Base-by-base conservation (phyloP, 2,888 invertebrate genomes). In the Agrotis ipsilon region DNA sequence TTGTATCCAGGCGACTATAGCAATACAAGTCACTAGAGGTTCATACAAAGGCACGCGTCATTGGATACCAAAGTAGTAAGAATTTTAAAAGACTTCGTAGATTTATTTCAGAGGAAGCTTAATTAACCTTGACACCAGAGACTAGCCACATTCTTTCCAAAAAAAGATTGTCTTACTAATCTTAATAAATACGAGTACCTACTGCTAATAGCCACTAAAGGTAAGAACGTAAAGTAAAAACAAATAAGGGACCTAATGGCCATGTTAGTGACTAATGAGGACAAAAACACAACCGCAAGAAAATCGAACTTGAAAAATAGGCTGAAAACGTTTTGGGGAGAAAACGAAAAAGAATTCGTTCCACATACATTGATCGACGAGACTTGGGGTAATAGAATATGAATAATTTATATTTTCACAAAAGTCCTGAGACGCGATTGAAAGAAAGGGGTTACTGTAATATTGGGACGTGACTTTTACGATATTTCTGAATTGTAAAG, bases 371-470 rank as follows among this genome's bases (percentile, higher is more conserved):
- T 66, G 80, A 78, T 76, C 72, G 57, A 24, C 55, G 58, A 32
- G 64, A 60, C 76, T 72, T 14, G 43, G 58, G 58, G 61, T 80
- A 77, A 81, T 80, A 60, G 81, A 72, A 78, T 82, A 81, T 84
- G 83, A 84, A 83, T 84, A 80, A 83, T 83, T 80, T 78, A 84
- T 82, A 75, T 83, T 73, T 74, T 69, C 74, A 63, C 80, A 78
- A 80, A 83, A 78, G 75, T 75, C 58, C 58, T 49, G 68, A 74
- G 75, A 68, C 64, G 62, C 78, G 75, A 84, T 84, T 82, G 80
- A 72, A 80, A 72, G 70, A 75, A 83, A 83, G 78, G 78, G 75
- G 73, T 84, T 80, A 71, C 77, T 67, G 62, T 84, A 60, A 83
- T 74, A 72, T 68, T n/a, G 18, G 72, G 39, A 78, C 78, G 84